A percentile compares a stretch with the other conserved stretches of the same genome.
Evolutionary conservation across 1,140 invertebrate species (phyloP).

Genomic region (Drosophila yakuba): DNA sequence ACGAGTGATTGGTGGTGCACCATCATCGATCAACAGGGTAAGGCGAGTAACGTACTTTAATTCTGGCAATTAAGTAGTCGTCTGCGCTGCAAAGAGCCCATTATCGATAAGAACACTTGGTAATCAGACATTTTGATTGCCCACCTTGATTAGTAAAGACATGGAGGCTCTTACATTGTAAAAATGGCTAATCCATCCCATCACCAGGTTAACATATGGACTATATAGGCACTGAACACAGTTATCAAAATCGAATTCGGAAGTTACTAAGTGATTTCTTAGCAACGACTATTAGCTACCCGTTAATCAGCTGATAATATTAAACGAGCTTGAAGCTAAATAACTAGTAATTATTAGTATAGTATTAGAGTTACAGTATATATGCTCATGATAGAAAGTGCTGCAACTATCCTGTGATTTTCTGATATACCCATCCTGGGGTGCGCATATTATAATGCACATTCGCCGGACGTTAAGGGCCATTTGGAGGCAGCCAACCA

Average conservation of each 20-base stretch:
- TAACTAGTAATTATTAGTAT: no score
- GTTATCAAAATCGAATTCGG: not conserved
- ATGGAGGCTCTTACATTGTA: not conserved
- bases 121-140: not conserved
- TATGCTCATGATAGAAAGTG: no score
- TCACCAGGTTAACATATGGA: no score
- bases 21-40: no score
- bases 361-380: no score
- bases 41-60: no score
- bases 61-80: not conserved
- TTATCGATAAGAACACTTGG: not conserved
- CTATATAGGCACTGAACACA: no score
- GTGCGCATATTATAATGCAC: slow-evolving; percentile 8
- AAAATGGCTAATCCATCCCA: not conserved
- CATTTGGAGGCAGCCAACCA: slow-evolving; percentile 23
- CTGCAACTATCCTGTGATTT: not conserved
- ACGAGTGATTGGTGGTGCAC: no score
- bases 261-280: no score
- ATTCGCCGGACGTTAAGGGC: slow-evolving; percentile 17
- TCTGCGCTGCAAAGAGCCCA: not conserved
- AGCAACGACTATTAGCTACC: no score
- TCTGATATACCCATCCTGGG: not conserved
- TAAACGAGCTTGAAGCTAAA: no score
- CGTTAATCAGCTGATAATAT: no score
- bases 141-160: not conserved